Conservation (phyloP, 2,888 invertebrate species). For the Stenoptilia bipunctidactyla region DNA sequence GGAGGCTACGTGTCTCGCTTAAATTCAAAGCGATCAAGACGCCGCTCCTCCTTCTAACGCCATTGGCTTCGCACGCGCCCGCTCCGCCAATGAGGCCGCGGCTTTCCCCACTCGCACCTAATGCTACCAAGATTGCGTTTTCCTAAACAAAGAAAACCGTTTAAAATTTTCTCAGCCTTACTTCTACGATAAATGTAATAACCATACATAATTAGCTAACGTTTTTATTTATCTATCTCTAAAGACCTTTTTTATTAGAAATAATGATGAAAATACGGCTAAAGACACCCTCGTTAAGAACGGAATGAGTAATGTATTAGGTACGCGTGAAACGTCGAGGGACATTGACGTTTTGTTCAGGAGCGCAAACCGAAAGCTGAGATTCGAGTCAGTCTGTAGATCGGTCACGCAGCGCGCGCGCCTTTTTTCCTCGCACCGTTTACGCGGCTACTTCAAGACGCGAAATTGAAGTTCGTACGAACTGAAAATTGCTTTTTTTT, state of each 20-base stretch:
- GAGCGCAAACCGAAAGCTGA: background rate
- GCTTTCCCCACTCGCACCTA: conserved; percentile 45
- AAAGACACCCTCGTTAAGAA: background rate
- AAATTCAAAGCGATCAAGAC: conserved; percentile 43
- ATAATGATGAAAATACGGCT: too few relatives aligned
- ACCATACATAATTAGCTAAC: too few relatives aligned
- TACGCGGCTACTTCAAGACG: conserved; percentile 20
- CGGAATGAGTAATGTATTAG: background rate
- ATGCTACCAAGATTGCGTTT: conserved; percentile 42
- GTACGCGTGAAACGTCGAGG: background rate
- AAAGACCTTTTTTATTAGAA: too few relatives aligned
- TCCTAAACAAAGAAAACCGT: conserved; percentile 34
- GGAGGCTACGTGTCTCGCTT: conserved; percentile 37
- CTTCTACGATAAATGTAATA: too few relatives aligned
- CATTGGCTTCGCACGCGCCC: conserved; percentile 47
- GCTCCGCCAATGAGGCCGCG: conserved; percentile 53
- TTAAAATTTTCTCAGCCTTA: conserved; percentile 18
- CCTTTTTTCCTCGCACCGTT: conserved; percentile 25
- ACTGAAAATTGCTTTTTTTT: too few relatives aligned
- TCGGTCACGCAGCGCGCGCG: conserved; percentile 30
- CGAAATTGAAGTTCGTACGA: conserved; percentile 7
- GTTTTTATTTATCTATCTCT: too few relatives aligned
- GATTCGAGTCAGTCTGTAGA: conserved; percentile 30
- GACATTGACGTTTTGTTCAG: background rate
- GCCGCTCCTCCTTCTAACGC: conserved; percentile 56